Conservation (phyloP, 2,113 vertebrate genomes). For the Glareola pratincola region DNA sequence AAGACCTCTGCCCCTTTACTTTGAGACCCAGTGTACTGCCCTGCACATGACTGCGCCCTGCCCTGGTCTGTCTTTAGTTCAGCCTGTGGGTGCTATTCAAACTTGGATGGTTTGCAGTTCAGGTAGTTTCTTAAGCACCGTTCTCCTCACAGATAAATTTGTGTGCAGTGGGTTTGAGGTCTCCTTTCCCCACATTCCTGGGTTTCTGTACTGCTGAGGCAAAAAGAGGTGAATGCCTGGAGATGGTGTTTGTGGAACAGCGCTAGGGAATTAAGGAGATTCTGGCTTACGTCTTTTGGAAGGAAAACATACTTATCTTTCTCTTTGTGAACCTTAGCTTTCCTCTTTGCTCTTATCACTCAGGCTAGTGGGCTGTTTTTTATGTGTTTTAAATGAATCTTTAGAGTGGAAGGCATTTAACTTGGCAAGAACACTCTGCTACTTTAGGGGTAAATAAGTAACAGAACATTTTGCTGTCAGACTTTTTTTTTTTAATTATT, state of each 20-base stretch:
- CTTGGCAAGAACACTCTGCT: not conserved
- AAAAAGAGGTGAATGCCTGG: not conserved
- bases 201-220: not conserved
- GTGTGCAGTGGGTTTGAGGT: not conserved
- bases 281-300: not conserved
- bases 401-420: not conserved
- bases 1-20: not conserved
- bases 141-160: not conserved
- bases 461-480: not conserved
- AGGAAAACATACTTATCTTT: not conserved
- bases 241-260: not conserved
- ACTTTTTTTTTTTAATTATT: not conserved
- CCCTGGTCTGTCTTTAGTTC: not conserved
- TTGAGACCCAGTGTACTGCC: not conserved
- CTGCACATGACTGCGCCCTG: not conserved
- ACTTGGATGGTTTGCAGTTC: not conserved
- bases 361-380: not conserved
- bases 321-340: not conserved
- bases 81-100: not conserved
- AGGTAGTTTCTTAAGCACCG: not conserved
- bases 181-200: not conserved
- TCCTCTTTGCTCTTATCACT: not conserved
- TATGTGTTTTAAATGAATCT: not conserved
- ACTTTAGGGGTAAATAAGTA: conserved; percentile 16
- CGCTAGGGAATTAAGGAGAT: not conserved